These are phyloP conservation scores for Catharus bicknelli DNA, from an alignment of 2,113 vertebrate genomes.

Conservation along the genomic window DNA sequence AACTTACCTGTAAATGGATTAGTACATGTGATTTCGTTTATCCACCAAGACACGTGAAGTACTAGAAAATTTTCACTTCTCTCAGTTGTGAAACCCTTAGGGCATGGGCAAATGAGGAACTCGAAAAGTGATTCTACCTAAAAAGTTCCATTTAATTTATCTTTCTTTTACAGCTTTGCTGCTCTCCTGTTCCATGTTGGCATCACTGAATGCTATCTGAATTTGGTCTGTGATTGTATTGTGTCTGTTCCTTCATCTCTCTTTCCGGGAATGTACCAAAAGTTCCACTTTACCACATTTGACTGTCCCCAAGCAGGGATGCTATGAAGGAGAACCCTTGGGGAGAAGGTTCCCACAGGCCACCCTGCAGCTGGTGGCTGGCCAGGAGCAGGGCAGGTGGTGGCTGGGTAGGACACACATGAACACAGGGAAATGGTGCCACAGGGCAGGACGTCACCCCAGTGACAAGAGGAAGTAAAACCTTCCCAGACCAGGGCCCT, in stretches of 20 bases:
- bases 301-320: accelerated
- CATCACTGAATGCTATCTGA: background rate
- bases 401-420: accelerated
- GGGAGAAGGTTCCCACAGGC: accelerated
- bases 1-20: background rate
- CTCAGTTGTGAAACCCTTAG: background rate
- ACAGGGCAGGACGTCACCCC: accelerated
- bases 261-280: background rate
- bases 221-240: background rate
- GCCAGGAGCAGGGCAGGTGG: no score
- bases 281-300: background rate
- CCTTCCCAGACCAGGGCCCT: accelerated
- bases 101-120: background rate
- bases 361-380: accelerated
- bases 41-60: background rate
- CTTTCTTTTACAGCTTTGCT: background rate
- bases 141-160: background rate
- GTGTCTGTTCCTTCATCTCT: background rate
- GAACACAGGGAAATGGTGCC: background rate
- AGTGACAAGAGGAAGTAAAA: background rate
- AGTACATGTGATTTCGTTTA: background rate
- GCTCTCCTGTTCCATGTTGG: background rate
- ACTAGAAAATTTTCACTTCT: background rate
- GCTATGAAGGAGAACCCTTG: background rate
- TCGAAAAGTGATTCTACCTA: background rate